Evolutionary conservation across 1,140 invertebrate species (phyloP), one percentile per base, ranked within the genome.

Genomic region (Micrasema minimum): DNA sequence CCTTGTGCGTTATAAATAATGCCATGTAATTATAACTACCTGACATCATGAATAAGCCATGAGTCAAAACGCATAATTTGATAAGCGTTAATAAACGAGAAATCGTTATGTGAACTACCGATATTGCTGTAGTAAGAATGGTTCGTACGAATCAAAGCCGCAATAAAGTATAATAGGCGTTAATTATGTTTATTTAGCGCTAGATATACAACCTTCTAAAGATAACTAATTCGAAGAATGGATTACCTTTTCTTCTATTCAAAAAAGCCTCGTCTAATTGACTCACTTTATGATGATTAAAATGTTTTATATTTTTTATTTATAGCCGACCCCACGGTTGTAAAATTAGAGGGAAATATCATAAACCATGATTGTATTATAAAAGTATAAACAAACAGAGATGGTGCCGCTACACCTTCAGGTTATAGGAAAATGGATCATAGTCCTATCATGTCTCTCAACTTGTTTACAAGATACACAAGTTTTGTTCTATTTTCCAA

Each of bases 311-410:
- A 50, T 74, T 65, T 73, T 69, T 59, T 69, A 16, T 65, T 69
- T 66, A 38, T 51, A 65, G 26, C 31, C 51, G 65, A 20, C 45
- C 12, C 45, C 12, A 43, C 6, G 23, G 69, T 50, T 71, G 66
- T 75, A 75, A 75, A 75, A 75, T 68, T 72, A 71, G 61, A 75
- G 69, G 69, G 69, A 75, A 75, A 66, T 71, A 69, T 67, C 66
- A 72, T 75, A 75, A 75, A 75, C 35, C 37, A 22, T 51, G 65
- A 74, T 71, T 68, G 69, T 26, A 43, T 67, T 69, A 55, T 74
- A 74, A 74, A 74, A 74, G 46, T 67, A 51, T 74, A 67, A 74
- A 74, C 72, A 74, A 74, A 74, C 68, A 66, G 46, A 35, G 43
- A 62, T 43, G 31, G 48, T 48, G 61, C 66, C 71, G 66, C 57